Base-by-base conservation (phyloP, 2,888 invertebrate species). In the Melinaea menophilus region DNA sequence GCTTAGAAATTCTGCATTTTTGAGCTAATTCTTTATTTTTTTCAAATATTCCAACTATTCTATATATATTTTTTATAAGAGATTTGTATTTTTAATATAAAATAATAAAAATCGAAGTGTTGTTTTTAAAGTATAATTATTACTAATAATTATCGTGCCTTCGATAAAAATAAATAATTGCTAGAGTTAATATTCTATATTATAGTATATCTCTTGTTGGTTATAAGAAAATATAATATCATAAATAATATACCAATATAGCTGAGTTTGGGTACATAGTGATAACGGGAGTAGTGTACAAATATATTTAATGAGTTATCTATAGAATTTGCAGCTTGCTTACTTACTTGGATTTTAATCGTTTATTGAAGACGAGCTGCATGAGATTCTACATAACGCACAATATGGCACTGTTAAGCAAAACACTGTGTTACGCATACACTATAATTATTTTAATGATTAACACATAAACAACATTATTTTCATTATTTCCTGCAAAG, bases 241-340 rank as follows among this genome's bases (percentile, higher is more conserved):
- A 51, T 51, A 51, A 51, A 31, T 51, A 51, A 51, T 31, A 31
- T 11, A 31, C 31, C 11, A 51, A 51, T 31, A 51, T 5, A 51
- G 11, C 31, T 51, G 11, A 7, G 51, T 31, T 51, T 51, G 51
- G 31, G 51, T n/a, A 51, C 31, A 51, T 31, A 51, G 31, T 9
- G 51, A 51, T 51, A 51, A 51, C 51, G 31, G 31, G n/a, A 48
- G 31, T 3, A 31, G 51, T 51, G 41, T 41, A 41, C 11, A 51
- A 51, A 51, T 51, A 51, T 51, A 51, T 51, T 51, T 51, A 51
- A 51, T 31, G 51, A 51, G 31, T 51, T 31, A 51, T 51, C 51
- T 51, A 51, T 31, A 51, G 51, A 51, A 51, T 51, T 51, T 51
- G 31, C 31, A 51, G 51, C 31, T 31, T 31, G 51, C 31, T 51